Evolutionary conservation across 2,797 vertebrate species (phyloP).

Genomic region (Sebastolobus altivelis): DNA sequence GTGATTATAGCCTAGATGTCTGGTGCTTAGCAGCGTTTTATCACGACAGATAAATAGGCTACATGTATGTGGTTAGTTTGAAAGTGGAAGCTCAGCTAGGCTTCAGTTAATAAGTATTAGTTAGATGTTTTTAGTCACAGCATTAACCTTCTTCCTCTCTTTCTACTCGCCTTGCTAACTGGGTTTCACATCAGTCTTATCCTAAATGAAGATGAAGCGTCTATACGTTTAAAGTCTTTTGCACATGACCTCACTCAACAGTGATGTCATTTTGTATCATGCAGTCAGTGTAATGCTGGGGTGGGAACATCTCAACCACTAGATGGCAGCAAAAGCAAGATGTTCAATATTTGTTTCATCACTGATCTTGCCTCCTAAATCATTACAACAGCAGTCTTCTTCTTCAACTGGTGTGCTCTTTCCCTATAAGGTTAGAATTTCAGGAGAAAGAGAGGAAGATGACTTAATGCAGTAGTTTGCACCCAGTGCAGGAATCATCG

Average conservation of each 20-base stretch:
- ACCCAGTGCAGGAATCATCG: not conserved
- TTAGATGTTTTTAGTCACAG: not conserved
- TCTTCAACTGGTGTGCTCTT: not conserved
- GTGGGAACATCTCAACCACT: conserved; percentile 10
- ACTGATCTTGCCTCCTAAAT: not conserved
- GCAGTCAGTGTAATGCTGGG: not conserved
- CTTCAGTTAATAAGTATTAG: fast-evolving
- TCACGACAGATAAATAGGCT: not conserved
- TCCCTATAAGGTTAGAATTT: not conserved
- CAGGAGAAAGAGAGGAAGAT: not conserved
- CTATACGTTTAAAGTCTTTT: not conserved
- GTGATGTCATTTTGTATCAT: conserved; percentile 28
- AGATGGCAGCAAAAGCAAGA: conserved; percentile 65
- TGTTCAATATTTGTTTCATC: not conserved
- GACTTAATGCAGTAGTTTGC: not conserved
- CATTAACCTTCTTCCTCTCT: not conserved
- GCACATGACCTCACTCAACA: conserved; percentile 2
- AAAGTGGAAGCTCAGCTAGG: not conserved
- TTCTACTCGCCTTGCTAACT: too few relatives aligned
- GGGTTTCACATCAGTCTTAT: not conserved
- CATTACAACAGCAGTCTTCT: not conserved
- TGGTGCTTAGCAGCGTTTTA: not conserved
- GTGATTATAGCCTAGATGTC: not conserved
- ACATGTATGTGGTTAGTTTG: not conserved
- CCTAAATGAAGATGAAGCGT: not conserved